These are phyloP conservation scores for Ommatoiulus sabulosus DNA, from an alignment of 2,888 invertebrate genomes.

Conservation along the genomic window DNA sequence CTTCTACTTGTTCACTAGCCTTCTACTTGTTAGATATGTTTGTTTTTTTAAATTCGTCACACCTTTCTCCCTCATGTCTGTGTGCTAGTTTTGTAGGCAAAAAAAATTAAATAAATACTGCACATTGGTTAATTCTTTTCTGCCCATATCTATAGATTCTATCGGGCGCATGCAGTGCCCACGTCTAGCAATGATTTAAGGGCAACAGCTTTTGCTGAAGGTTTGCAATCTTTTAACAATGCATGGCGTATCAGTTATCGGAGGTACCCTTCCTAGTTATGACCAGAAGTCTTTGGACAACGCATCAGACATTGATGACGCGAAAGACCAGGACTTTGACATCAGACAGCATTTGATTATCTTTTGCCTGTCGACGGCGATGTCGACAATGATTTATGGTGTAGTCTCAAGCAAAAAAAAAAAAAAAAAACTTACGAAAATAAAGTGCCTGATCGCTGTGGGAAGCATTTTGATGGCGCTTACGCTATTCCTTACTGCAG, in stretches of 20 bases:
- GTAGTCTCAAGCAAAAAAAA: neutral
- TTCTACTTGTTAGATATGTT: no score
- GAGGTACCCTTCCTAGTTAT: neutral
- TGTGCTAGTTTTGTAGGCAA: no score
- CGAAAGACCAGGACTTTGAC: neutral
- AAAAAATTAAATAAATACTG: no score
- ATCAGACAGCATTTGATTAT: conserved; percentile 5
- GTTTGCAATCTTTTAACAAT: neutral
- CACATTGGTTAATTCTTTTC: conserved; percentile 3
- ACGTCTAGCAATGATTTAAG: neutral
- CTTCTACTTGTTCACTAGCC: no score
- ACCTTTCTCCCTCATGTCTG: conserved; percentile 15
- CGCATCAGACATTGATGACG: neutral
- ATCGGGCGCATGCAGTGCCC: neutral
- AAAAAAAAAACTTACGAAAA: no score
- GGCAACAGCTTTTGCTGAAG: neutral
- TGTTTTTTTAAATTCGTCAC: no score
- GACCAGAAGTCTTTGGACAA: neutral
- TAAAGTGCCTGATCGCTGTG: conserved; percentile 3
- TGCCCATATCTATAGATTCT: neutral
- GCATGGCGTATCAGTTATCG: neutral
- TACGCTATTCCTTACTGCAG: neutral
- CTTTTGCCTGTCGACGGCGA: neutral
- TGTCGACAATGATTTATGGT: neutral
- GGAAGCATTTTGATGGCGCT: neutral